Evolutionary conservation across 2,888 invertebrate species (phyloP), one percentile per base, ranked within the genome.

Genomic region (Leptinotarsa haldemani): DNA sequence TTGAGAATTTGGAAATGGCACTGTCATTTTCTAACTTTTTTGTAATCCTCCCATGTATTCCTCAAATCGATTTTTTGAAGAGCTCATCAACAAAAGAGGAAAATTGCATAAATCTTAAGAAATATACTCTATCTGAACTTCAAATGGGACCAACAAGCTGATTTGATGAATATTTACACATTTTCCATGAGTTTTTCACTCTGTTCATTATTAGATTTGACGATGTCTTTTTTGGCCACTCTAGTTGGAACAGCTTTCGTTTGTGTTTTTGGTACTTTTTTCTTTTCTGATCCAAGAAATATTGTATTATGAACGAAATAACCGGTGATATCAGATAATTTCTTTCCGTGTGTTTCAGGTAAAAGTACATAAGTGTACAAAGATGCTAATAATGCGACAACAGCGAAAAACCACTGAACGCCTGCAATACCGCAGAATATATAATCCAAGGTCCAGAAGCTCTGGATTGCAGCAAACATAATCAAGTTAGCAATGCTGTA

Each of bases 401-500:
- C 88, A 0, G 90, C 89, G 79, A 90, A 91, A 82, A 90, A 90
- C 88, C 88, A 91, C 74, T 90, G 90, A 20, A 90, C 85, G 1
- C 89, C 90, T 67, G 89, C 86, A 0, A 89, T 85, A 1, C 90
- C 90, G 74, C 86, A 84, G 25, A 88, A 83, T 9, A 84, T 65
- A 48, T 67, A 71, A 16, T 84, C 79, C 61, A 89, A 74, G 3
- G 83, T 81, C 73, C 85, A 82, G 82, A 90, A 91, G 72, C 87
- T 88, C 79, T 91, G 90, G 1, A 91, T 88, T 0, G 91, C 89
- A 1, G 87, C 85, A 80, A 91, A 91, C 90, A 91, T 90, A 1
- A 91, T 84, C 40, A 90, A 78, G 80, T 91, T 90, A 1, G 90
- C 91, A 78, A 90, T 86, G 50, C 90, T 89, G 82, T 90, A 90